Base-by-base conservation (phyloP, 2,888 invertebrate species). In the Strigamia maritima region DNA sequence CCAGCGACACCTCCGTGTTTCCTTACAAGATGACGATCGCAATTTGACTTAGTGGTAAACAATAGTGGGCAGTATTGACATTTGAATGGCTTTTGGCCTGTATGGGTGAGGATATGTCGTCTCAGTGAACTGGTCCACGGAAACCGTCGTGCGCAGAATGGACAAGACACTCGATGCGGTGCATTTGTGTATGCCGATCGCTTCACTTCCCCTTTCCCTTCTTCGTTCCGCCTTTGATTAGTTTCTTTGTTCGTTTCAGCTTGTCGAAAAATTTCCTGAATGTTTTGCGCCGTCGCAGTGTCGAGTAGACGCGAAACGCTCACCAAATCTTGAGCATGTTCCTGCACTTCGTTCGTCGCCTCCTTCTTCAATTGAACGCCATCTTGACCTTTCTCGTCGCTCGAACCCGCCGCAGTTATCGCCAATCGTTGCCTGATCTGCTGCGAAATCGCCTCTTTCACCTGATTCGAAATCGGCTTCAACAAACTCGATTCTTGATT, bases 31-130 rank as follows among this genome's bases (percentile, higher is more conserved):
- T 98, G 98, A 14, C 98, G 93, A 85, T 98, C 98, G 86, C 98
- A 95, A 87, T 98, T 98, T 10, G 97, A 97, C 86, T 98, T 98
- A 0, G 97, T 98, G 44, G 97, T 98, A 86, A 98, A 98, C 0
- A 95, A 90, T 10, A 97, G 89, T 0, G 94, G 93, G 85, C 98
- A 98, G 84, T 94, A 93, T 0, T 94, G 92, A 86, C 98, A 98
- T 85, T 96, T 95, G 88, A 93, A 98, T 0, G 98, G 98, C 85
- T 98, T 98, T 85, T 97, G 97, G 1, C 89, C 96, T 0, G 97
- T 98, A 86, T 98, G 98, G 0, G 98, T 98, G 7, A 95, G 87
- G 49, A 98, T 93, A 86, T 98, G 98, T 12, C 98, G 90, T n/a
- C 96, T 91, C 31, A 98, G 88, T 0, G 97, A 97, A 35, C 96